A percentile compares a stretch with the other conserved stretches of the same genome.
Conservation (phyloP, 2,888 invertebrate genomes). For the Apamea epomidion region DNA sequence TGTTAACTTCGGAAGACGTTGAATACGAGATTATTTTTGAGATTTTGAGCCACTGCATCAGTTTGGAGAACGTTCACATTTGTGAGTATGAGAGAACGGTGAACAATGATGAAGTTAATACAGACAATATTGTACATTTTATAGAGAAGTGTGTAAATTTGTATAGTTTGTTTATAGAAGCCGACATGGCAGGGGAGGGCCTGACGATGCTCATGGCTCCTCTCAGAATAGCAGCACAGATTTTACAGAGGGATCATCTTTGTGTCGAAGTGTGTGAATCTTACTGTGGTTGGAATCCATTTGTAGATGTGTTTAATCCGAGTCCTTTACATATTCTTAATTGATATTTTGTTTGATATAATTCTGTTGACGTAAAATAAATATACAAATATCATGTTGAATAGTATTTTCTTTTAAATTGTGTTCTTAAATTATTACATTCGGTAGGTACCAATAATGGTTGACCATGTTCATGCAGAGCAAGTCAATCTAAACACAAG, state of each 20-base stretch:
- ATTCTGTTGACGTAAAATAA: slow-evolving; percentile 32
- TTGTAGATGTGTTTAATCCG: slow-evolving; percentile 75
- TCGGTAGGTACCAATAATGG: neutral
- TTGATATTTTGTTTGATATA: slow-evolving; percentile 44
- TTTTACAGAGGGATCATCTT: slow-evolving; percentile 65
- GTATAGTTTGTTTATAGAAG: slow-evolving; percentile 75
- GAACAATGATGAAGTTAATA: slow-evolving; percentile 41
- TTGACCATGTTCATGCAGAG: neutral
- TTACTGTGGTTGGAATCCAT: slow-evolving; percentile 75
- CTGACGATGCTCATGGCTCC: slow-evolving; percentile 69
- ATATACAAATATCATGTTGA: slow-evolving; percentile 45
- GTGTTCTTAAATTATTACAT: neutral
- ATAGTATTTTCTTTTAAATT: neutral
- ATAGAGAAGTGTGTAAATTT: slow-evolving; percentile 69
- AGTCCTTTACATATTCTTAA: slow-evolving; percentile 72
- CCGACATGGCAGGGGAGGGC: slow-evolving; percentile 69
- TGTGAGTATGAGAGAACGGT: slow-evolving; percentile 71
- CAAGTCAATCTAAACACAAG: neutral
- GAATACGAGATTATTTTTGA: slow-evolving; percentile 71
- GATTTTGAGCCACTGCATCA: slow-evolving; percentile 67
- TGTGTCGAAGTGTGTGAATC: slow-evolving; percentile 72
- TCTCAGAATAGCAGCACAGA: slow-evolving; percentile 66
- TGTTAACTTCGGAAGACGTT: slow-evolving; percentile 72
- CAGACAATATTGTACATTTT: slow-evolving; percentile 57
- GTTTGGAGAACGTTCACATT: slow-evolving; percentile 74